A percentile compares a stretch with the other conserved stretches of the same genome.
These are phyloP conservation scores for Dolichopus griseipennis DNA, from an alignment of 2,888 invertebrate genomes.

Conservation along the genomic window DNA sequence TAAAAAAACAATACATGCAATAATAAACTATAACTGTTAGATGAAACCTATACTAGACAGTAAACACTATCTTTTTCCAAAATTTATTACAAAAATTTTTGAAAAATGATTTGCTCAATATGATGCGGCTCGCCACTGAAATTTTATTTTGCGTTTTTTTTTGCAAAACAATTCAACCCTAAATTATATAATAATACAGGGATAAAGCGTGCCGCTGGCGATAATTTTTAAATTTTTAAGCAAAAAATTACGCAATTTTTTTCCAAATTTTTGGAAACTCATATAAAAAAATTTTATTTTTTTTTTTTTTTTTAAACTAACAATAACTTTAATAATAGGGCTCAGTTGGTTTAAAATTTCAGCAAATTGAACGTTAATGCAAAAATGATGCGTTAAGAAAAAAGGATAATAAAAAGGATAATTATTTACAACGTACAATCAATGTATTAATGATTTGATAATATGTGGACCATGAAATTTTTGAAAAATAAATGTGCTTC, in stretches of 20 bases:
- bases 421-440: background rate
- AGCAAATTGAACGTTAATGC: background rate
- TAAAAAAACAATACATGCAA: no score
- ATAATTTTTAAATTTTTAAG: no score
- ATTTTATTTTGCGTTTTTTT: no score
- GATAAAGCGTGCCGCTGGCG: no score
- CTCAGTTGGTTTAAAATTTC: background rate
- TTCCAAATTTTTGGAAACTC: background rate
- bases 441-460: constrained; percentile 14
- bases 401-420: background rate
- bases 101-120: no score
- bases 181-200: background rate
- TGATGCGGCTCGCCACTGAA: no score
- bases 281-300: no score
- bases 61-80: no score
- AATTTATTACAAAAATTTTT: no score
- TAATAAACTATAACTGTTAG: no score
- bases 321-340: background rate
- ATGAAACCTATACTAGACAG: no score
- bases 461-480: constrained; percentile 20
- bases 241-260: background rate
- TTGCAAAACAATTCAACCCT: background rate
- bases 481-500: background rate
- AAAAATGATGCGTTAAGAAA: background rate
- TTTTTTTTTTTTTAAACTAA: no score